Evolutionary conservation across 2,113 vertebrate species (phyloP).

Genomic region (Falco punctatus): DNA sequence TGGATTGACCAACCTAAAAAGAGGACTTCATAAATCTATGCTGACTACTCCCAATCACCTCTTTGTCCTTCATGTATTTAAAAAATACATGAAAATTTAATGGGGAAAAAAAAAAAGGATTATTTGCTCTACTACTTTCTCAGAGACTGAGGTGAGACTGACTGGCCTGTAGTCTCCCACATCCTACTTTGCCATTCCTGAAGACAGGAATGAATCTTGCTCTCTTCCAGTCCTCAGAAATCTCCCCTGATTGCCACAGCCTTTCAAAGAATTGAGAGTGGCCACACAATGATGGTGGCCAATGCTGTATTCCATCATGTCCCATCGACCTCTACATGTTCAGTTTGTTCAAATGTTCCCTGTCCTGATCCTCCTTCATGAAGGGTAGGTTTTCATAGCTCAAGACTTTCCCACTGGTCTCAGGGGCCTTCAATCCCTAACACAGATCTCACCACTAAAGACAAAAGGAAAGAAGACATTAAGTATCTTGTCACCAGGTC

Average conservation of each 20-base stretch:
- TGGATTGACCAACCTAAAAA: background rate
- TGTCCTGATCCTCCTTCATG: background rate
- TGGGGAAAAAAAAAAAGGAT: background rate
- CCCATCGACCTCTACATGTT: accelerated
- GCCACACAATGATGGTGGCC: background rate
- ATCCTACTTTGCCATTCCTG: background rate
- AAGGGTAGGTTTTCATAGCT: background rate
- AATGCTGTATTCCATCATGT: background rate
- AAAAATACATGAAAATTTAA: too few species aligned
- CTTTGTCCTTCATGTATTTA: background rate
- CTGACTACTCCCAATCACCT: background rate
- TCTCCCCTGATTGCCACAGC: background rate
- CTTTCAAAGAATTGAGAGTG: background rate
- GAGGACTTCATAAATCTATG: background rate
- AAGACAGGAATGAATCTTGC: background rate
- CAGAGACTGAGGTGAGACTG: background rate
- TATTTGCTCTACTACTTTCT: background rate
- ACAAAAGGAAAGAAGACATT: background rate
- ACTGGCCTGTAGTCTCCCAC: background rate
- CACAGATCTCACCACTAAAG: background rate
- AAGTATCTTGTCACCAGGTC: too few species aligned
- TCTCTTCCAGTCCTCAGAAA: background rate
- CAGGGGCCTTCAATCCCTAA: background rate
- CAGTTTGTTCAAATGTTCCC: background rate
- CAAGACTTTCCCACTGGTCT: background rate